Percentiles rank a stretch among this genome's conserved stretches.
Conservation (phyloP, 2,888 invertebrate genomes). For the Ferdinandea cuprea region DNA sequence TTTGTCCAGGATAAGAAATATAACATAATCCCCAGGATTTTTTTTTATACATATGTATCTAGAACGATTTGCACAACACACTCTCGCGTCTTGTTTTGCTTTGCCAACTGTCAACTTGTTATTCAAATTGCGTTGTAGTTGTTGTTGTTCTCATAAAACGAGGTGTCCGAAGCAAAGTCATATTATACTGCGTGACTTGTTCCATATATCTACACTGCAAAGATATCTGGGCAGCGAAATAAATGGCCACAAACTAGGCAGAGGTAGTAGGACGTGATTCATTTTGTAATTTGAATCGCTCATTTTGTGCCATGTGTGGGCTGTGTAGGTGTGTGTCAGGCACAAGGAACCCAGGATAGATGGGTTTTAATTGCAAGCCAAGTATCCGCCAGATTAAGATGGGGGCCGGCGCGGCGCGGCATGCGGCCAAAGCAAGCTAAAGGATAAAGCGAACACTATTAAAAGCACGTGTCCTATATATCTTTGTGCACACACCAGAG, state of each 20-base stretch:
- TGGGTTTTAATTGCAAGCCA: constrained; percentile 66
- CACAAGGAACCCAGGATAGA: constrained; percentile 31
- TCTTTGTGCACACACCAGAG: constrained; percentile 61
- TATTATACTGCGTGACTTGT: constrained; percentile 16
- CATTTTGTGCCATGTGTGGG: constrained; percentile 58
- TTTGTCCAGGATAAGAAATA: constrained; percentile 11
- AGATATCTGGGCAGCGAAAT: constrained; percentile 43
- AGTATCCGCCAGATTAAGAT: constrained; percentile 38
- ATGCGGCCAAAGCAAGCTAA: neutral
- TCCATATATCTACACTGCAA: constrained; percentile 41
- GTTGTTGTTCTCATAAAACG: constrained; percentile 14
- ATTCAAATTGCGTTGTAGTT: constrained; percentile 59
- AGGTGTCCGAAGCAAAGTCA: constrained; percentile 27
- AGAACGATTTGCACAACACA: constrained; percentile 4
- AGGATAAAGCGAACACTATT: constrained; percentile 44
- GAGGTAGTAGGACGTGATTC: constrained; percentile 68
- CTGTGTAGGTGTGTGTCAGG: neutral
- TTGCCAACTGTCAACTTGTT: constrained; percentile 45
- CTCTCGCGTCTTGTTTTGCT: neutral
- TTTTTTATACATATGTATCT: constrained; percentile 14
- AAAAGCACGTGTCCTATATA: constrained; percentile 67
- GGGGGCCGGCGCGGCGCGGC: no score
- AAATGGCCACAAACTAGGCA: constrained; percentile 69
- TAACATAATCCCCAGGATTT: neutral
- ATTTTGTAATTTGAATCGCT: constrained; percentile 68